A percentile compares a stretch with the other conserved stretches of the same genome.
Evolutionary conservation across 2,888 invertebrate species (phyloP).

Genomic region (Dicycla oo): DNA sequence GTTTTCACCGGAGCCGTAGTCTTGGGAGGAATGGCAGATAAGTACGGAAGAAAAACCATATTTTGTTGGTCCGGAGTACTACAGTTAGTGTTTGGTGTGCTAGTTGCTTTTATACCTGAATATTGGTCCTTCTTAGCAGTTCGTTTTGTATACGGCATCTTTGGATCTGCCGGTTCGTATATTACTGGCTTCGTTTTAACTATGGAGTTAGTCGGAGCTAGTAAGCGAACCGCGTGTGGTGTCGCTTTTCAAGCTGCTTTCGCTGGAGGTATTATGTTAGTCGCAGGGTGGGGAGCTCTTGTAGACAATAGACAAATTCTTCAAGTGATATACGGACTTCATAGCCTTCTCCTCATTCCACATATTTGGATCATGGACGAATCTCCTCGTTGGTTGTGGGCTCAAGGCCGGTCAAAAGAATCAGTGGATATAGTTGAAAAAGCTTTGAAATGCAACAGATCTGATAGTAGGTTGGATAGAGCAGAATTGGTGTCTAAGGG

Average conservation of each 20-base stretch:
- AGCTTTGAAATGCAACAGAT: constrained; percentile 94
- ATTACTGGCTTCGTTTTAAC: constrained; percentile 93
- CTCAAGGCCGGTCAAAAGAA: constrained; percentile 93
- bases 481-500: constrained; percentile 92
- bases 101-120: constrained; percentile 94
- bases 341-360: constrained; percentile 93
- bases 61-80: constrained; percentile 95
- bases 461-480: constrained; percentile 91
- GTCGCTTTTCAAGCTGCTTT: constrained; percentile 95
- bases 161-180: constrained; percentile 95
- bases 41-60: constrained; percentile 94
- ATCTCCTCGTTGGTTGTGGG: constrained; percentile 97
- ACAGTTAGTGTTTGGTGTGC: constrained; percentile 93
- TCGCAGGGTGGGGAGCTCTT: constrained; percentile 95
- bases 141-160: constrained; percentile 94
- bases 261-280: constrained; percentile 95
- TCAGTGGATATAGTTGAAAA: constrained; percentile 94
- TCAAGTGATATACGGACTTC: constrained; percentile 95
- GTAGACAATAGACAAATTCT: constrained; percentile 93
- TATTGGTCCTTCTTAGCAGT: constrained; percentile 93
- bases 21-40: constrained; percentile 95
- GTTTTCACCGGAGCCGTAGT: constrained; percentile 96
- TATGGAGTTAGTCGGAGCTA: constrained; percentile 96
- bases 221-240: constrained; percentile 94
- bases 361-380: constrained; percentile 98